Conservation (phyloP, 2,113 vertebrate species). For the Semicossyphus pulcher region DNA sequence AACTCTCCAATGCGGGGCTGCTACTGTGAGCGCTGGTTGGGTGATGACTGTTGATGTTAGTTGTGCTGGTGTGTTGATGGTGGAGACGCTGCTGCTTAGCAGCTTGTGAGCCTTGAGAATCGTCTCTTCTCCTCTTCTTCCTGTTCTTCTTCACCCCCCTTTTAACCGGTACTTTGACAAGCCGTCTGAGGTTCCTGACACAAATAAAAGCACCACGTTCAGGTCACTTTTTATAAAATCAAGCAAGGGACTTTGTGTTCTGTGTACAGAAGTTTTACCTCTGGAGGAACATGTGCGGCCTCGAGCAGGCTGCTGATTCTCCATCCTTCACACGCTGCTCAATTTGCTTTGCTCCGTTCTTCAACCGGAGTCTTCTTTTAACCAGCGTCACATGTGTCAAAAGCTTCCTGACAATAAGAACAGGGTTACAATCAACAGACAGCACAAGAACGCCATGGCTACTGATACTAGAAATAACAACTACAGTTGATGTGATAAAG, state of each 20-base stretch:
- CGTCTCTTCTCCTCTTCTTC: constrained; percentile 35
- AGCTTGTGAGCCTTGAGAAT: neutral
- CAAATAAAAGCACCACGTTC: neutral
- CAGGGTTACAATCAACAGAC: neutral
- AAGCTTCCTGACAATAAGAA: constrained; percentile 52
- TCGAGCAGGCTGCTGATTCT: constrained; percentile 33
- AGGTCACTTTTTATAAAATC: neutral
- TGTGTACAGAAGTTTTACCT: constrained; percentile 46
- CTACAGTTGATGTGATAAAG: no score
- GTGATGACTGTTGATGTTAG: neutral
- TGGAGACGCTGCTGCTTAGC: constrained; percentile 50
- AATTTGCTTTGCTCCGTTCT: neutral
- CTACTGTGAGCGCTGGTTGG: neutral
- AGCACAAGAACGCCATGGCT: neutral
- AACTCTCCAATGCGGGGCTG: neutral
- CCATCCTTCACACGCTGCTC: neutral
- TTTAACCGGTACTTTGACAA: neutral
- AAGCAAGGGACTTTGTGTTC: neutral
- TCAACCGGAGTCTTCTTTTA: neutral
- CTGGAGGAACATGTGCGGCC: constrained; percentile 54
- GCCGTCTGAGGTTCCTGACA: constrained; percentile 57
- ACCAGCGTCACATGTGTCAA: neutral
- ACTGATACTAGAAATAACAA: no score
- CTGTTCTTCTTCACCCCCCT: constrained; percentile 30
- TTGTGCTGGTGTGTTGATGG: neutral